Conservation (phyloP, 2,888 invertebrate species). For the Aporophyla nigra region DNA sequence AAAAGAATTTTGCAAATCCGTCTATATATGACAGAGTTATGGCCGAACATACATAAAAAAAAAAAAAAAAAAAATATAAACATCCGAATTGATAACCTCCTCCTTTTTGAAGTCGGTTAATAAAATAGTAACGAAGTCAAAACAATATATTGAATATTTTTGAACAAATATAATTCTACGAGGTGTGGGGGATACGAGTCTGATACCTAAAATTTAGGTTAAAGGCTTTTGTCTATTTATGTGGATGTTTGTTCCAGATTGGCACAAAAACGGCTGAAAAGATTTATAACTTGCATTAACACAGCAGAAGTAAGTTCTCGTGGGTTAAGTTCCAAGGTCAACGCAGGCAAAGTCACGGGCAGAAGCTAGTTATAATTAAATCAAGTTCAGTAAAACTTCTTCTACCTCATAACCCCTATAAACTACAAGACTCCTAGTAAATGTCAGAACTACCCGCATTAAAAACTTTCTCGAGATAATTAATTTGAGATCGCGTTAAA, state of each 20-base stretch:
- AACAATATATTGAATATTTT: not conserved
- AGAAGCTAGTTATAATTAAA: not conserved
- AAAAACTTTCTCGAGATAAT: slow-evolving; percentile 34
- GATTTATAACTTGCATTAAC: not conserved
- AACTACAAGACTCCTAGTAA: slow-evolving; percentile 27
- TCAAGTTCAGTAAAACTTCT: slow-evolving; percentile 8
- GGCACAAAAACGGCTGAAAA: not conserved
- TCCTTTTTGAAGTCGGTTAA: too few species aligned
- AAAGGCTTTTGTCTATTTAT: not conserved
- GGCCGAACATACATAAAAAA: too few species aligned
- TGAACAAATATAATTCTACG: not conserved
- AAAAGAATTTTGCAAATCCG: too few species aligned
- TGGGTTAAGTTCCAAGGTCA: not conserved
- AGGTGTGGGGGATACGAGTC: not conserved
- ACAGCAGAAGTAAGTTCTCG: not conserved
- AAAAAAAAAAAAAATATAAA: too few species aligned
- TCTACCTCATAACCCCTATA: not conserved
- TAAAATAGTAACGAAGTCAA: not conserved
- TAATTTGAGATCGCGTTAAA: slow-evolving; percentile 40
- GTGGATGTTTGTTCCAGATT: not conserved
- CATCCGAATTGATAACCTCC: too few species aligned
- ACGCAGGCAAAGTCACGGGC: not conserved
- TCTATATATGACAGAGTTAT: too few species aligned
- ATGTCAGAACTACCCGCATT: slow-evolving; percentile 14
- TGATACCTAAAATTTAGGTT: not conserved